Evolutionary conservation across 2,888 invertebrate genomes (phyloP).

Genomic region (Tetranychus truncatus): DNA sequence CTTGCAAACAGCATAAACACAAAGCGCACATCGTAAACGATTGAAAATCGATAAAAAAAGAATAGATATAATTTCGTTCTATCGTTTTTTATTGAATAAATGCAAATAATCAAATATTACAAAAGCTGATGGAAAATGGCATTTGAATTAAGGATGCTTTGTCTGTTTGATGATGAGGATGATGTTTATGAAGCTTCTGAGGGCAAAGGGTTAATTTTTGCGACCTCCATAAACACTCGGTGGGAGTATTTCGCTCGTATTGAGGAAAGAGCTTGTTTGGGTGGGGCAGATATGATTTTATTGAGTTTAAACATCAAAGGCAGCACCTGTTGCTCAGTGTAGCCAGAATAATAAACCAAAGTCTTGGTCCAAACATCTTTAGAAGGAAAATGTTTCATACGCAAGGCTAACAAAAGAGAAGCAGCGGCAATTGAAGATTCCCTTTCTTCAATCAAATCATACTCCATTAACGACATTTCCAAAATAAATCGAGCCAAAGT

Average conservation of each 20-base stretch:
- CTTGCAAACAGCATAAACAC: no score
- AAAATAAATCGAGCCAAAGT: slow-evolving; percentile 85
- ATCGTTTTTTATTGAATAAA: no score
- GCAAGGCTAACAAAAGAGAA: slow-evolving; percentile 62
- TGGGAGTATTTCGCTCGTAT: slow-evolving; percentile 47
- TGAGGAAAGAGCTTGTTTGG: neutral
- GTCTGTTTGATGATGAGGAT: no score
- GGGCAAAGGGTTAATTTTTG: slow-evolving; percentile 46
- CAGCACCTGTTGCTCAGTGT: slow-evolving; percentile 51
- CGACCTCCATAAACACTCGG: slow-evolving; percentile 74
- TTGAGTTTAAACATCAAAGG: slow-evolving; percentile 54
- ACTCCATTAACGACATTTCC: slow-evolving; percentile 81
- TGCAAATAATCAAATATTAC: no score
- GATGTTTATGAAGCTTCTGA: no score
- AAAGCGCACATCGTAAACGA: no score
- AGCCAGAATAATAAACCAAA: slow-evolving; percentile 41
- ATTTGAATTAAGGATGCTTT: no score
- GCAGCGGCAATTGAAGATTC: slow-evolving; percentile 84
- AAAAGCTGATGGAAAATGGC: no score
- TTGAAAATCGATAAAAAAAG: no score
- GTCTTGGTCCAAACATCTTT: slow-evolving; percentile 32
- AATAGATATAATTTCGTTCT: no score
- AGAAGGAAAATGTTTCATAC: slow-evolving; percentile 52
- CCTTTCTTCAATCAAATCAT: slow-evolving; percentile 51
- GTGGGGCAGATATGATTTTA: slow-evolving; percentile 41